These are phyloP conservation scores for Eupsilia transversa DNA, from an alignment of 2,888 invertebrate species.

Conservation along the genomic window DNA sequence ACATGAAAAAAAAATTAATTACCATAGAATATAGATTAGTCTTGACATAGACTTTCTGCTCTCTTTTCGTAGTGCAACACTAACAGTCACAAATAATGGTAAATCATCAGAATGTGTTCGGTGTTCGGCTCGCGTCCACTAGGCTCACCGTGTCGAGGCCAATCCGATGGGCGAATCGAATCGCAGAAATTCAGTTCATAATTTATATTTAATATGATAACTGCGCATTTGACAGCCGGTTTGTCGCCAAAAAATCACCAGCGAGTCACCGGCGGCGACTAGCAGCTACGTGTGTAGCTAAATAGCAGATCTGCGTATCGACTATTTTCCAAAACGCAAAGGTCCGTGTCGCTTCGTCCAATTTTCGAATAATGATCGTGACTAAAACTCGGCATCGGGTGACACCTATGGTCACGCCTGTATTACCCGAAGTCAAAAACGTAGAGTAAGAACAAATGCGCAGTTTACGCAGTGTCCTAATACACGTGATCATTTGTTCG, in stretches of 20 bases:
- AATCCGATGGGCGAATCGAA: too few species aligned
- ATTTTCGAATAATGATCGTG: background rate
- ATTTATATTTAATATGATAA: too few species aligned
- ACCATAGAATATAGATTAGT: constrained; percentile 43
- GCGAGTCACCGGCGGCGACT: too few species aligned
- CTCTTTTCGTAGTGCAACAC: constrained; percentile 22
- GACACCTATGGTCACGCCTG: background rate
- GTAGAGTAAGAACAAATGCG: background rate
- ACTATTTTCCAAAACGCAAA: background rate
- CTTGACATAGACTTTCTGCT: constrained; percentile 30
- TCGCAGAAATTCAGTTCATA: too few species aligned
- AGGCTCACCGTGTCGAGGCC: too few species aligned
- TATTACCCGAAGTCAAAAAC: too few species aligned
- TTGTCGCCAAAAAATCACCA: background rate
- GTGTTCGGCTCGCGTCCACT: too few species aligned
- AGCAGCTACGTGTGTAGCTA: background rate
- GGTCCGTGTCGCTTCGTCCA: too few species aligned
- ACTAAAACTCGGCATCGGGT: background rate
- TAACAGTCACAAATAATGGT: background rate
- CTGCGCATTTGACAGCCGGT: background rate
- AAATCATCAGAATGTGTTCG: too few species aligned
- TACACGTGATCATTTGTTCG: background rate
- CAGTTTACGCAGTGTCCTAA: background rate
- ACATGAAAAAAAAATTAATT: constrained; percentile 62
- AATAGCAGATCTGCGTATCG: background rate